Evolutionary conservation across 2,888 invertebrate species (phyloP).

Genomic region (Acronicta psi): DNA sequence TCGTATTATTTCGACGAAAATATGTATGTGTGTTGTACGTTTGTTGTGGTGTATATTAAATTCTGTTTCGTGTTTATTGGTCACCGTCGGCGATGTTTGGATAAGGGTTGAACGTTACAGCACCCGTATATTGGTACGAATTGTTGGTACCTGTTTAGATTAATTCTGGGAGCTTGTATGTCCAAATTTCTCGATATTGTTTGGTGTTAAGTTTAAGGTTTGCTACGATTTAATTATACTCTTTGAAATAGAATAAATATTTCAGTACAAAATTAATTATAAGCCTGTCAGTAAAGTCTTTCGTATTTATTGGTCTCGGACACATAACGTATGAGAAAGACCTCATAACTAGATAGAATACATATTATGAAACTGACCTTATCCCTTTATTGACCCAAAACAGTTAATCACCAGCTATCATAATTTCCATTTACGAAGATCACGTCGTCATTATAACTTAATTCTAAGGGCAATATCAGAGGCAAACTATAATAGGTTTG

Average conservation of each 20-base stretch:
- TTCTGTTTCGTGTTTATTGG: conserved; percentile 85
- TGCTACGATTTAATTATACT: conserved; percentile 13
- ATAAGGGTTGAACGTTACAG: conserved; percentile 69
- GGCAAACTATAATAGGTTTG: conserved; percentile 70
- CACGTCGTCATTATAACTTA: conserved; percentile 47
- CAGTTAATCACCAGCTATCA: conserved; percentile 37
- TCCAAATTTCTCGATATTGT: conserved; percentile 53
- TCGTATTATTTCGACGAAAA: conserved; percentile 88
- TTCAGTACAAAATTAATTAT: no score
- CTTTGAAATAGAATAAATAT: conserved; percentile 3
- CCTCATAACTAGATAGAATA: no score
- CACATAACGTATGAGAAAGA: no score
- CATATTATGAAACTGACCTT: background rate
- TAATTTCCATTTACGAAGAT: conserved; percentile 48
- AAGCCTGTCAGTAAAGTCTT: no score
- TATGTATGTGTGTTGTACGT: conserved; percentile 83
- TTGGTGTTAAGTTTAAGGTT: conserved; percentile 27
- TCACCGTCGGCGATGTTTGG: conserved; percentile 79
- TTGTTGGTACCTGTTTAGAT: conserved; percentile 62
- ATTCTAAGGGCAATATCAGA: conserved; percentile 53
- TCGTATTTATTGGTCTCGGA: no score
- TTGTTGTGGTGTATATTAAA: conserved; percentile 86
- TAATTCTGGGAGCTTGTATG: conserved; percentile 50
- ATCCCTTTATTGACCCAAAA: background rate
- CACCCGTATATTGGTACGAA: conserved; percentile 60